Percentiles rank a stretch among this genome's conserved stretches.
These are phyloP conservation scores for Limenitis camilla DNA, from an alignment of 2,888 invertebrate species.

Conservation along the genomic window DNA sequence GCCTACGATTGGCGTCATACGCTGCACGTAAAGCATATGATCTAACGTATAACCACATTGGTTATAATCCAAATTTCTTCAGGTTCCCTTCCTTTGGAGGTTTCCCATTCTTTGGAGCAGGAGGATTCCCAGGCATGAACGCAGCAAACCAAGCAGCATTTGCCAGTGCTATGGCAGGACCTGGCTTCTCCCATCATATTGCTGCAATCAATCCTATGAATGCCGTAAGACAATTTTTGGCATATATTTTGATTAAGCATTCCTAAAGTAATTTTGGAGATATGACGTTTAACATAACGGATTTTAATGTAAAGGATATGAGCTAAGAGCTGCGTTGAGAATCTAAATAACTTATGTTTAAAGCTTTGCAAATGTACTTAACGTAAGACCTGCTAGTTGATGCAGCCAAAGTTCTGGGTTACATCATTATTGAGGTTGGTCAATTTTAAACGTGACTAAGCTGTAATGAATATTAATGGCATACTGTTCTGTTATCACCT, in stretches of 20 bases:
- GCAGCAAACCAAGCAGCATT: constrained; percentile 52
- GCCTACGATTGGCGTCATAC: constrained; percentile 49
- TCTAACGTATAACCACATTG: constrained; percentile 49
- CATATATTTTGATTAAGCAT: background rate
- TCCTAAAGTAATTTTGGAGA: background rate
- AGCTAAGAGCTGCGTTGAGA: no score
- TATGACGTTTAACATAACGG: no score
- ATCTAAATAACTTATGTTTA: background rate
- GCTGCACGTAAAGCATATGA: constrained; percentile 62
- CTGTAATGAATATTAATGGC: constrained; percentile 19
- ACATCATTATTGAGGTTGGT: constrained; percentile 24
- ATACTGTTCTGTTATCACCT: constrained; percentile 2
- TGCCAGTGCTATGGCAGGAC: constrained; percentile 71
- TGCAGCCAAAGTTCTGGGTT: background rate
- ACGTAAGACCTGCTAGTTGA: background rate
- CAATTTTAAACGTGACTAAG: constrained; percentile 17
- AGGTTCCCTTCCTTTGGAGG: constrained; percentile 39
- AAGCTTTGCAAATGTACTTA: background rate
- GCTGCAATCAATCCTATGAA: constrained; percentile 76
- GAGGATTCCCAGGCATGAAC: constrained; percentile 29
- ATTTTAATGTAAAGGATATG: no score
- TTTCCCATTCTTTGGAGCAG: constrained; percentile 30
- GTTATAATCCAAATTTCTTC: constrained; percentile 46
- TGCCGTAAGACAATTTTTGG: constrained; percentile 60
- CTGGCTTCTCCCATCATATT: constrained; percentile 71